These are phyloP conservation scores for Acridotheres tristis DNA, from an alignment of 2,797 vertebrate genomes.

Conservation along the genomic window DNA sequence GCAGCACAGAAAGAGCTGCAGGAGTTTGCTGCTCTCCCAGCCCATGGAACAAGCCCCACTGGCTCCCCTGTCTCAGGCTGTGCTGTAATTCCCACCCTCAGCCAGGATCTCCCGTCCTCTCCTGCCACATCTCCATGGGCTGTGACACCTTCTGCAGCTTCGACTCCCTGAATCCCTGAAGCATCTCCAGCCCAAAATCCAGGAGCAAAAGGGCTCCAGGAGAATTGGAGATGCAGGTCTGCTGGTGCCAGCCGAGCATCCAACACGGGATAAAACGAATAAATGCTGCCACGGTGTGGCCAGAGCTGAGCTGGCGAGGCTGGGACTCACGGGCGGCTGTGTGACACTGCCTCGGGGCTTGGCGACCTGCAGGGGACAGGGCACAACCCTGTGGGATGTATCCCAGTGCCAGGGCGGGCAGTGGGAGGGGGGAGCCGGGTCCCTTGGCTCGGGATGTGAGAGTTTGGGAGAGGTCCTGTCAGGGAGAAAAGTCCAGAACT, in stretches of 20 bases:
- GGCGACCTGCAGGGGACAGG: neutral
- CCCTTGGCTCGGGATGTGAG: neutral
- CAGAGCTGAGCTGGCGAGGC: neutral
- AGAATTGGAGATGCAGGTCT: neutral
- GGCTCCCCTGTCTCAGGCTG: neutral
- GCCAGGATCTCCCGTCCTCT: neutral
- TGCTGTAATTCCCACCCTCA: neutral
- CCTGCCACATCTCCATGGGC: fast-evolving
- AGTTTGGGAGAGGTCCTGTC: neutral
- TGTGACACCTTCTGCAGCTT: neutral
- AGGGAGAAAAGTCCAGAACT: neutral
- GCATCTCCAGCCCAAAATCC: neutral
- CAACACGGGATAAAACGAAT: neutral
- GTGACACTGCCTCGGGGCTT: neutral
- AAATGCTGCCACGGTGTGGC: conserved; percentile 67
- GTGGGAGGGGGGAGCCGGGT: neutral
- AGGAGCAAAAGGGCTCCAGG: neutral
- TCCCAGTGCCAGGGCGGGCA: neutral
- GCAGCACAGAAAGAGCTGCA: neutral
- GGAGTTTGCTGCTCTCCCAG: neutral
- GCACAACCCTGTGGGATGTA: neutral
- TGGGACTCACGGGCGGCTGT: too few species aligned
- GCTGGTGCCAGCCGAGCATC: neutral
- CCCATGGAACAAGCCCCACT: fast-evolving
- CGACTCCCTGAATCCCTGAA: neutral